phyloP scores from a whole-genome alignment of 2,888 invertebrate species.

The Craniophora ligustri region DNA sequence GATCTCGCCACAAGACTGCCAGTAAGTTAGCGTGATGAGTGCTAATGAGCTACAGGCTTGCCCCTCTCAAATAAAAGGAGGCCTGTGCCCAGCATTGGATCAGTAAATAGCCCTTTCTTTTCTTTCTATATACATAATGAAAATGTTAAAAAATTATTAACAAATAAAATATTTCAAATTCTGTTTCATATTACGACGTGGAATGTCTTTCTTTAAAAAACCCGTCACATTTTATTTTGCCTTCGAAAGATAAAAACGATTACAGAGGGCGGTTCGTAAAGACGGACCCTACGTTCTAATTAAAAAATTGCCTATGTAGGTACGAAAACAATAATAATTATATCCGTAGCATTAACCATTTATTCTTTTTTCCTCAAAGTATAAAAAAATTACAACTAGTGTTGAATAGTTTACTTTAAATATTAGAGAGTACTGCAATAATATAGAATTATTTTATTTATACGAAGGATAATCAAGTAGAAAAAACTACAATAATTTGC shows the following conservation, averaged over 20 bases:
- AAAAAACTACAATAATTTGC: too few species aligned
- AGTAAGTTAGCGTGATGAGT: too few species aligned
- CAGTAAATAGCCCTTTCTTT: too few species aligned
- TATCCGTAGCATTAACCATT: conserved; percentile 6
- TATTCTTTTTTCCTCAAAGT: not conserved
- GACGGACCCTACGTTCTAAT: conserved; percentile 31
- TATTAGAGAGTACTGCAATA: too few species aligned
- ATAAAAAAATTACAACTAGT: not conserved
- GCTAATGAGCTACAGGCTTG: too few species aligned
- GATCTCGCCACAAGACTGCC: too few species aligned
- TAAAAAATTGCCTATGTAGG: conserved; percentile 38
- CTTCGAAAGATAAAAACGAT: conserved; percentile 28
- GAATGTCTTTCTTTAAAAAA: conserved; percentile 52
- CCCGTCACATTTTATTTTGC: conserved; percentile 40
- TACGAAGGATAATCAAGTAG: too few species aligned
- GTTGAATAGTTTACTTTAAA: too few species aligned
- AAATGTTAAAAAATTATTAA: conserved; percentile 46
- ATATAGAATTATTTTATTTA: too few species aligned
- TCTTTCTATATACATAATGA: conserved; percentile 14
- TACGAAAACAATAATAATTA: conserved; percentile 6
- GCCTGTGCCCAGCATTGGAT: too few species aligned
- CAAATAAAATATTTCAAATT: conserved; percentile 46
- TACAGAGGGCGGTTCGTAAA: conserved; percentile 14
- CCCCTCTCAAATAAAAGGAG: too few species aligned
- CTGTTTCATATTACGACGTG: conserved; percentile 35